Base-by-base conservation (phyloP, 2,113 vertebrate genomes). In the Brachypodius melanocephalos region DNA sequence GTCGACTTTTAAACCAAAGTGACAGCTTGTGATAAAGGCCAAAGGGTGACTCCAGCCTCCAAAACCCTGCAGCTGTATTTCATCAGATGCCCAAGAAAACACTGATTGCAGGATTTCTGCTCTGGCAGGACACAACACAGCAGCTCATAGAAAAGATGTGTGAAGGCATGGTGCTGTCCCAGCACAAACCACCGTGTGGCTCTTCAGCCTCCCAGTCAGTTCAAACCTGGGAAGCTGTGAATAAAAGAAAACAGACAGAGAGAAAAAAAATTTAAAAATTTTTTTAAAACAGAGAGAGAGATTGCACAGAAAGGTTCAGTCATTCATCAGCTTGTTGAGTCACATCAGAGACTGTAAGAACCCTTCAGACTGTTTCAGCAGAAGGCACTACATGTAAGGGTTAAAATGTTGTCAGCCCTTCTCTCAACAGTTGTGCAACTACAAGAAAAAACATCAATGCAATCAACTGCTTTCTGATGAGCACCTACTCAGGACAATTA, bases 151-250 rank as follows among this genome's bases (percentile, higher is more conserved):
- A 93, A 97, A 98, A 95, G 80, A 81, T 45, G 96, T 82, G 10
- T 90, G 91, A 94, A 98, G 94, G 13, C 97, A 96, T 75, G 97
- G 90, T 48, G 97, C 95, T n/a, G 93, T 96, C 65, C 98, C 98
- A 43, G 97, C 93, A 31, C 84, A 88, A 71, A 98, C 94, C 88
- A 98, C 96, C 96, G 95, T 95, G 88, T 97, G 97, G 93, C 94
- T 98, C 96, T 97, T 98, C 96, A 98, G 81, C 38, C 88, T 95
- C 77, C 95, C 96, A 75, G 94, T 97, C 68, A 97, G 95, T 77
- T 98, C 93, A 96, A 98, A 98, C 81, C 91, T 98, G 43, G 93
- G 92, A 1, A 5, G 38, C 4, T 0, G 2, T 15, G 36, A 69
- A 88, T 87, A 46, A 57, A 72, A 75, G 57, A 20, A 90, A 66